Evolutionary conservation across 2,113 vertebrate genomes (phyloP).

Genomic region (Pycnonotus jocosus): DNA sequence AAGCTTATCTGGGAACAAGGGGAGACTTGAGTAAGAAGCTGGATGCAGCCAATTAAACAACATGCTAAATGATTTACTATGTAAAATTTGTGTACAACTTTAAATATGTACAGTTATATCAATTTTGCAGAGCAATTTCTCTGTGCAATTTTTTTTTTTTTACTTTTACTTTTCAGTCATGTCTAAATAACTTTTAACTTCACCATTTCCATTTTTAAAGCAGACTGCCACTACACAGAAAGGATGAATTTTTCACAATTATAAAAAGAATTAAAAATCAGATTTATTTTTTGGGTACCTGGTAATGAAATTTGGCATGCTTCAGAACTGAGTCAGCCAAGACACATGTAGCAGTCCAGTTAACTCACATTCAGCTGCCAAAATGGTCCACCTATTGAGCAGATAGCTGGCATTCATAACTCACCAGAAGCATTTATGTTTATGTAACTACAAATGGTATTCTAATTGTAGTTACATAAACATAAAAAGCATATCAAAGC

Average conservation of each 20-base stretch:
- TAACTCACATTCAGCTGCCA: not conserved
- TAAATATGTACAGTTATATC: conserved; percentile 8
- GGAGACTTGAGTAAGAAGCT: not conserved
- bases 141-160: not conserved
- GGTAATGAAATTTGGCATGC: not conserved
- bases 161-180: not conserved
- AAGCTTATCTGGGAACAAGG: conserved; percentile 39
- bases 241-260: not conserved
- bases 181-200: conserved; percentile 9
- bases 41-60: conserved; percentile 28
- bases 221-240: not conserved
- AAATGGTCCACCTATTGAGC: not conserved
- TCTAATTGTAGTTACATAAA: not conserved
- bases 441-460: conserved; percentile 22
- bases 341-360: not conserved
- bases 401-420: not conserved
- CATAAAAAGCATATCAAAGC: not conserved
- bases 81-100: conserved; percentile 29
- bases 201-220: not conserved
- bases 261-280: not conserved
- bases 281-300: not conserved
- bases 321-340: not conserved
- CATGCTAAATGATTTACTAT: conserved; percentile 29
- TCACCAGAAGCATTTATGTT: not conserved
- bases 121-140: conserved; percentile 28